These are phyloP conservation scores for Drosophila triauraria DNA, from an alignment of 1,140 invertebrate genomes.

Conservation along the genomic window DNA sequence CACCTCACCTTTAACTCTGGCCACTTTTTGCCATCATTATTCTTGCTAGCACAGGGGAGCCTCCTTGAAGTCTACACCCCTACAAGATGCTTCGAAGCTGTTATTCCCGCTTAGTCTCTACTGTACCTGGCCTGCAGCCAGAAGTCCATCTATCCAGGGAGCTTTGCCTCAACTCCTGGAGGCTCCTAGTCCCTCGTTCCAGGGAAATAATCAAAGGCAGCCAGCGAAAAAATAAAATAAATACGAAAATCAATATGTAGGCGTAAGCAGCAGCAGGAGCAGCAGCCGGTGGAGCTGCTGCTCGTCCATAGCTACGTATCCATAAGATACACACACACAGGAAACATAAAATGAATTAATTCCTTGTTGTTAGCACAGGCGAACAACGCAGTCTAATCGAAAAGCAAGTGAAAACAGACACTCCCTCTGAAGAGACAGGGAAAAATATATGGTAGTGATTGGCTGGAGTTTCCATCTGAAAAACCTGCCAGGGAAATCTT, in stretches of 20 bases:
- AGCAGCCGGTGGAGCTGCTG: conserved; percentile 30
- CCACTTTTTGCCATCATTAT: conserved; percentile 59
- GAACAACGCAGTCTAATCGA: conserved; percentile 70
- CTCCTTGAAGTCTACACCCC: neutral
- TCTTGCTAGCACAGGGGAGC: conserved; percentile 33
- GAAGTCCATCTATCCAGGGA: conserved; percentile 8
- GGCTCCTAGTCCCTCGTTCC: conserved; percentile 28
- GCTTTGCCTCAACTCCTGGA: conserved; percentile 4
- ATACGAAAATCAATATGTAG: conserved; percentile 83
- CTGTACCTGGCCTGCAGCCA: conserved; percentile 47
- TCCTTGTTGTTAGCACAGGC: conserved; percentile 67
- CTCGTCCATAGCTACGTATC: conserved; percentile 55
- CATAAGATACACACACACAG: conserved; percentile 51
- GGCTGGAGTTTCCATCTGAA: neutral
- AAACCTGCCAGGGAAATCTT: conserved; percentile 11
- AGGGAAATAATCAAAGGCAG: conserved; percentile 74
- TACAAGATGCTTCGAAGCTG: neutral
- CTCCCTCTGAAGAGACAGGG: neutral
- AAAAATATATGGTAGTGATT: conserved; percentile 1
- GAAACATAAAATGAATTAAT: conserved; percentile 84
- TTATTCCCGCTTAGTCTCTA: neutral
- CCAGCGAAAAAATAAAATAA: conserved; percentile 65
- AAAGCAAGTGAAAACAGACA: conserved; percentile 78
- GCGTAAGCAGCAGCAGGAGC: conserved; percentile 70
- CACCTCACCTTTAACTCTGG: conserved; percentile 42